phyloP scores from a whole-genome alignment of 2,113 vertebrate species.

The Peromyscus leucopus region DNA sequence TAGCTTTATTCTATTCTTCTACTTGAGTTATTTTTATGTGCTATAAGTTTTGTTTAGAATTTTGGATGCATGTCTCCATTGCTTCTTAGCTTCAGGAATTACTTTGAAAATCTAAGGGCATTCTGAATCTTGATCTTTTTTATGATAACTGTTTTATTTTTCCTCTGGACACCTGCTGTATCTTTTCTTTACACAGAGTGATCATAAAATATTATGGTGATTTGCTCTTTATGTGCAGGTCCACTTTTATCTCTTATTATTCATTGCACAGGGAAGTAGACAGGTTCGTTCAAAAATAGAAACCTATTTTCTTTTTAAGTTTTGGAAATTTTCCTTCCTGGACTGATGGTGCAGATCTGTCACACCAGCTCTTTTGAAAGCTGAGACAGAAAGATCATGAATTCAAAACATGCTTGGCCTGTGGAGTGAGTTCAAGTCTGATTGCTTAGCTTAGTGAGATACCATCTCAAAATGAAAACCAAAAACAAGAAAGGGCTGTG shows the following conservation, averaged over 20 bases:
- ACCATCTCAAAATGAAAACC: not conserved
- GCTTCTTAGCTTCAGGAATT: not conserved
- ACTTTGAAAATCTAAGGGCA: slow-evolving; percentile 26
- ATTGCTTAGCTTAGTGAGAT: not conserved
- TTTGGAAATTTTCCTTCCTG: not conserved
- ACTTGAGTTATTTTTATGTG: not conserved
- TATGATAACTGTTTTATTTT: not conserved
- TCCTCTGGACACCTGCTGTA: not conserved
- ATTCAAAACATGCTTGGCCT: not conserved
- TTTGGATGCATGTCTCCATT: not conserved
- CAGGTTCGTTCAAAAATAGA: not conserved
- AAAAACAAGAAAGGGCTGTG: too few species aligned
- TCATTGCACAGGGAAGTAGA: not conserved
- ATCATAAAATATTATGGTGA: not conserved
- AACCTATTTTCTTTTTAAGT: not conserved
- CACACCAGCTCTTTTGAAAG: not conserved
- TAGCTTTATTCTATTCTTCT: not conserved
- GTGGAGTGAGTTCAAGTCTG: not conserved
- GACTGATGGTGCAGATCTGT: not conserved
- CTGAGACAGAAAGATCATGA: not conserved
- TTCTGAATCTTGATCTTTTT: slow-evolving; percentile 22
- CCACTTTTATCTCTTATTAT: not conserved
- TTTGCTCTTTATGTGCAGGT: not conserved
- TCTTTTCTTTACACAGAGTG: slow-evolving; percentile 3
- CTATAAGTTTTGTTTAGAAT: slow-evolving; percentile 1